A percentile compares a stretch with the other conserved stretches of the same genome.
These are phyloP conservation scores for Hypolimnas misippus DNA, from an alignment of 2,888 invertebrate species.

Conservation along the genomic window DNA sequence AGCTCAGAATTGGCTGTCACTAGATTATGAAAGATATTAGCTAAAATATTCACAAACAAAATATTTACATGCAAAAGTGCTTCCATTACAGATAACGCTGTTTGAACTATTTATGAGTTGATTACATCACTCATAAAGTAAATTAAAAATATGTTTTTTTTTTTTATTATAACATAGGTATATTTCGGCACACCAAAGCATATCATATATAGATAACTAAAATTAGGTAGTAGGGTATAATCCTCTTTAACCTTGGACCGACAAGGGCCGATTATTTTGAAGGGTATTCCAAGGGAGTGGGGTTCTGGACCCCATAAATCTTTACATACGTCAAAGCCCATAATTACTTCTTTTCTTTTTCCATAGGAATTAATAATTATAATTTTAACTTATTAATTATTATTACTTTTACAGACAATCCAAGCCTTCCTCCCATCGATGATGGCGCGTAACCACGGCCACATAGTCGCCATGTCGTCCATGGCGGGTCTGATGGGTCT, in stretches of 20 bases:
- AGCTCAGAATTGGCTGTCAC: no score
- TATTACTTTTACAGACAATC: conserved; percentile 77
- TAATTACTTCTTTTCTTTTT: no score
- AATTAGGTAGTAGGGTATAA: no score
- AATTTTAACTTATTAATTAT: not conserved
- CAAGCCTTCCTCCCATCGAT: conserved; percentile 90
- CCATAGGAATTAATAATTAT: no score
- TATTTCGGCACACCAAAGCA: not conserved
- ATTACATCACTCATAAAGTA: not conserved
- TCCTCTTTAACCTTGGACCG: no score
- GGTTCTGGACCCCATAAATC: no score
- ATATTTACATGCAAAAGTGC: not conserved
- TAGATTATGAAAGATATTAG: not conserved
- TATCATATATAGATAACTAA: no score
- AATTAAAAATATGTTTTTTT: not conserved
- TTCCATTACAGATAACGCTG: conserved; percentile 1
- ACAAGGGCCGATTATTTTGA: no score
- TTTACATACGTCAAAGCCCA: no score
- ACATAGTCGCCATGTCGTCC: conserved; percentile 89
- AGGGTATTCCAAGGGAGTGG: no score
- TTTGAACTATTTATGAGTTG: not conserved
- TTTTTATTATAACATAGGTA: not conserved
- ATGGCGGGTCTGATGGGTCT: conserved; percentile 89
- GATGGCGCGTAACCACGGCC: conserved; percentile 88
- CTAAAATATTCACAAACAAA: not conserved